Evolutionary conservation across 2,888 invertebrate species (phyloP), one percentile per base, ranked within the genome.

Genomic region (Linnaemya vulpina): DNA sequence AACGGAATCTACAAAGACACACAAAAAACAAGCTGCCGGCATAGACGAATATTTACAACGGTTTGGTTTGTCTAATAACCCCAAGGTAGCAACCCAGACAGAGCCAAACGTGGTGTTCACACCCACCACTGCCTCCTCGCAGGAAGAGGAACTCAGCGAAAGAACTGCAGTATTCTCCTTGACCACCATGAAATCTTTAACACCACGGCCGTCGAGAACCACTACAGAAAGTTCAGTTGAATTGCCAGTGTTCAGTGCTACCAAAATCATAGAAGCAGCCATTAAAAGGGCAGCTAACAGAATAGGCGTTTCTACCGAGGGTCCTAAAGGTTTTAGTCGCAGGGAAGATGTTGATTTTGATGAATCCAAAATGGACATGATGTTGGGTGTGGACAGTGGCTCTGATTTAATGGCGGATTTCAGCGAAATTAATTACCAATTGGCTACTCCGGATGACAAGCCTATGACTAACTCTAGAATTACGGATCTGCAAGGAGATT

Each of bases 241-340:
- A 77, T 75, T 91, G 84, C 91, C 91, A 8, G 86, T 91, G 4
- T 90, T 90, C 55, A 91, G 91, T 86, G 91, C 91, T 74, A 91
- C 90, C 3, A 91, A 91, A 84, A 91, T 91, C 22, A 91, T 91
- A 11, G 91, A 91, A 78, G 91, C 91, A 0, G 91, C 91, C 75
- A 91, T 91, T 5, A 90, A 90, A 76, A 88, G 90, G 10, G 91
- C 91, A 0, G 91, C 90, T 17, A 90, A 89, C 55, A 87, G 89
- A 78, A 91, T 91, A 46, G 91, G 91, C 0, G 90, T 90, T 10
- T 85, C 90, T 55, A 91, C 91, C 0, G 91, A 75, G 0, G 40
- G 40, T 7, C 76, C 82, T 25, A 71, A 77, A 43, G 87, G 84
- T 22, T 90, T 91, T 11, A 87, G 87, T 1, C 86, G 90, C 0